Conservation (phyloP, 1,140 invertebrate species). For the Macrotrachela quadricornifera region DNA sequence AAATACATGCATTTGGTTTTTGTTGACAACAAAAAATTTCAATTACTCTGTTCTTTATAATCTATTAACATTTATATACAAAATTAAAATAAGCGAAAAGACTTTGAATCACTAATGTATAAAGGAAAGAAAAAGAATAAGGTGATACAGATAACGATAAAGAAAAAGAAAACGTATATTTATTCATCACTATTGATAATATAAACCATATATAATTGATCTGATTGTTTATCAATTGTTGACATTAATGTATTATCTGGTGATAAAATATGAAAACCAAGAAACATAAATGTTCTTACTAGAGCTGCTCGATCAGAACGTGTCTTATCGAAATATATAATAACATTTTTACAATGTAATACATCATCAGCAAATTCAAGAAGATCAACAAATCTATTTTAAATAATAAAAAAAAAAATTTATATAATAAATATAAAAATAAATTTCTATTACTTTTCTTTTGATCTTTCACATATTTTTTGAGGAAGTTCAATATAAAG, state of each 20-base stretch:
- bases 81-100: too few relatives aligned
- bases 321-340: constrained; percentile 60
- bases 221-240: too few relatives aligned
- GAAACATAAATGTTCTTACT: constrained; percentile 81
- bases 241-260: constrained; percentile 32
- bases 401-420: constrained; percentile 68
- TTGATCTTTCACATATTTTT: constrained; percentile 11
- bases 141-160: too few relatives aligned
- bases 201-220: too few relatives aligned
- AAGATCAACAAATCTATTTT: constrained; percentile 51
- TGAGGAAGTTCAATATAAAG: constrained; percentile 13
- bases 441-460: constrained; percentile 49
- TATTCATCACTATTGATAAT: too few relatives aligned
- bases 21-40: too few relatives aligned
- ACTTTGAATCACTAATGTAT: too few relatives aligned
- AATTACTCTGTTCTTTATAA: too few relatives aligned
- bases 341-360: constrained; percentile 53
- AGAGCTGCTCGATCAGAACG: constrained; percentile 56
- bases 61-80: too few relatives aligned
- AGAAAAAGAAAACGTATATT: too few relatives aligned
- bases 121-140: too few relatives aligned
- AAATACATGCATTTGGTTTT: too few relatives aligned
- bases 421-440: constrained; percentile 47
- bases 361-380: constrained; percentile 85
- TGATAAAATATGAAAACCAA: constrained; percentile 64